Evolutionary conservation across 2,888 invertebrate genomes (phyloP).

Genomic region (Brachyptera risi): DNA sequence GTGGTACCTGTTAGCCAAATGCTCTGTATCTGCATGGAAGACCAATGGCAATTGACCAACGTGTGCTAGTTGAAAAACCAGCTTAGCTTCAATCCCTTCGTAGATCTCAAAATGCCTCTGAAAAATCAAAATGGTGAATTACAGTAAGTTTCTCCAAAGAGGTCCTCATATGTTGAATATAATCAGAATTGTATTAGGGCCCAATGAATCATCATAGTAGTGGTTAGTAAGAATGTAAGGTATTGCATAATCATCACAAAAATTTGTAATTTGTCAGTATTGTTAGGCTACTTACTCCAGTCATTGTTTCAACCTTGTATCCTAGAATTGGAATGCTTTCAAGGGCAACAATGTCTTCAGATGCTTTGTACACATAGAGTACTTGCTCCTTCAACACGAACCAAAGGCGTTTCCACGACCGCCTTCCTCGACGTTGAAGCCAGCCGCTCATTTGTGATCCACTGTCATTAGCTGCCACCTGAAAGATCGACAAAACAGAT

Average conservation of each 20-base stretch:
- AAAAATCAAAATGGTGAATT: conserved; percentile 1
- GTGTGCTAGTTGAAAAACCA: conserved; percentile 49
- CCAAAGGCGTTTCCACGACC: conserved; percentile 52
- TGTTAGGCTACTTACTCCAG: conserved; percentile 31
- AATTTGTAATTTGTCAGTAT: background rate
- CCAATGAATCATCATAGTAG: too few relatives aligned
- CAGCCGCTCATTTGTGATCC: conserved; percentile 53
- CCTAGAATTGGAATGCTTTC: conserved; percentile 51
- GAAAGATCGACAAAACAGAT: conserved; percentile 19
- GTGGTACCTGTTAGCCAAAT: conserved; percentile 44
- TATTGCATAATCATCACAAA: background rate
- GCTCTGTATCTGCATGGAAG: conserved; percentile 45
- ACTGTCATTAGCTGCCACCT: conserved; percentile 52
- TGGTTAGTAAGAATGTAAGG: background rate
- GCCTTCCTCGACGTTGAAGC: conserved; percentile 44
- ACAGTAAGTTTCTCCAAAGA: background rate
- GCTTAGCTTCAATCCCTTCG: conserved; percentile 44
- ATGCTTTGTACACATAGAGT: conserved; percentile 50
- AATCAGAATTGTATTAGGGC: too few relatives aligned
- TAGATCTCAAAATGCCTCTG: conserved; percentile 30
- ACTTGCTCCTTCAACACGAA: conserved; percentile 55
- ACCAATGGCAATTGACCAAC: conserved; percentile 45
- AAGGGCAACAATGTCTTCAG: conserved; percentile 52
- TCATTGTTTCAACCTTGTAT: conserved; percentile 41
- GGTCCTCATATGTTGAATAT: too few relatives aligned